These are phyloP conservation scores for Sebastes diploproa DNA, from an alignment of 2,797 vertebrate species.

Conservation along the genomic window DNA sequence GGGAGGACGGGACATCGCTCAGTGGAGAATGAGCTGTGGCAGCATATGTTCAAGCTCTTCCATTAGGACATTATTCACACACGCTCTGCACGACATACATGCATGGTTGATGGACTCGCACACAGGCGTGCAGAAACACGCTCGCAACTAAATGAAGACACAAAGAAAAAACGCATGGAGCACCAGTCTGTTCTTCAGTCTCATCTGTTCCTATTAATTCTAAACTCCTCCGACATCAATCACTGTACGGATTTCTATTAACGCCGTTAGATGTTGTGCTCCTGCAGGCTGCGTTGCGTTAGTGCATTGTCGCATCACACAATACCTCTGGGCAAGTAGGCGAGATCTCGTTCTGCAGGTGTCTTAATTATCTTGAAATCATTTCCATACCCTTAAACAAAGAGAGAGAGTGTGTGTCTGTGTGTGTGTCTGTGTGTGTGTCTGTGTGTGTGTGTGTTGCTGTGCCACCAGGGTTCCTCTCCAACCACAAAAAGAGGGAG, in stretches of 20 bases:
- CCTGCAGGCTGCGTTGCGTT: slow-evolving; percentile 1
- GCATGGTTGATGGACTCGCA: slow-evolving; percentile 20
- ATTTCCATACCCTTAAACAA: slow-evolving; percentile 18
- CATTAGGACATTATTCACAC: slow-evolving; percentile 55
- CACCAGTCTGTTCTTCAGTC: slow-evolving; percentile 12
- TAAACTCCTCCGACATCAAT: slow-evolving; percentile 51
- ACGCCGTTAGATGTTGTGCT: slow-evolving; percentile 23
- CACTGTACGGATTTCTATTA: slow-evolving; percentile 41
- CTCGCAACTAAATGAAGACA: slow-evolving; percentile 20
- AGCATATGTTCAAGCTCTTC: slow-evolving; percentile 64
- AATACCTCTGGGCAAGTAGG: slow-evolving; percentile 4
- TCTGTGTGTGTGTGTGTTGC: background rate
- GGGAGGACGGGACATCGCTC: slow-evolving; percentile 49
- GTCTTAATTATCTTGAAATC: slow-evolving; percentile 41
- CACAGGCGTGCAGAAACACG: background rate
- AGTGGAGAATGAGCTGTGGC: slow-evolving; percentile 59
- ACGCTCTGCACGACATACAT: slow-evolving; percentile 1
- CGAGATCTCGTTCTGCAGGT: slow-evolving; percentile 34
- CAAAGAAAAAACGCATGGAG: slow-evolving; percentile 20
- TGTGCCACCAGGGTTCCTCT: background rate
- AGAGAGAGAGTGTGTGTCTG: background rate
- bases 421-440: too few species aligned
- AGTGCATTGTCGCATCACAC: background rate
- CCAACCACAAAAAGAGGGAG: too few species aligned
- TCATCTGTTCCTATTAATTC: slow-evolving; percentile 58